These are phyloP conservation scores for Cnemophilus loriae DNA, from an alignment of 2,113 vertebrate species.

Conservation along the genomic window DNA sequence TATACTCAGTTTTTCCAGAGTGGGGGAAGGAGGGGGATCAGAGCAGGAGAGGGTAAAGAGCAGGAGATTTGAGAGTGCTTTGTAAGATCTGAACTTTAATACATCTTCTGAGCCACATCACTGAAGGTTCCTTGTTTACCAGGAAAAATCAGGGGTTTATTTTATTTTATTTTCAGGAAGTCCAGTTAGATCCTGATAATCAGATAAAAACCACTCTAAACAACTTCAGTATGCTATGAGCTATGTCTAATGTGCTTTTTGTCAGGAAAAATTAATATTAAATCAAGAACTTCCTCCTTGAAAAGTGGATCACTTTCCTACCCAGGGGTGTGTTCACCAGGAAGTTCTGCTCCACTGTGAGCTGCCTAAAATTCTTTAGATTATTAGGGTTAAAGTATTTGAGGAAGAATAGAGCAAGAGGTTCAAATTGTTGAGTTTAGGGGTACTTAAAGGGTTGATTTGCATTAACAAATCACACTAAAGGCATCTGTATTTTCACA, in stretches of 20 bases:
- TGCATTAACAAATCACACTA: background rate
- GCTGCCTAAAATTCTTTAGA: background rate
- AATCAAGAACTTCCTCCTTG: background rate
- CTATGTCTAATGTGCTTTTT: background rate
- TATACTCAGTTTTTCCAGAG: background rate
- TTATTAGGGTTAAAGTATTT: background rate
- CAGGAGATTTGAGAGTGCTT: background rate
- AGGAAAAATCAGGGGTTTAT: background rate
- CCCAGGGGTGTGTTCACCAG: background rate
- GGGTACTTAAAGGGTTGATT: background rate
- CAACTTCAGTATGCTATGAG: background rate
- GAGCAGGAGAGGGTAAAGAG: background rate
- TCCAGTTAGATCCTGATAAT: background rate
- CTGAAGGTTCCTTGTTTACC: background rate
- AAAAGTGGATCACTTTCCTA: background rate
- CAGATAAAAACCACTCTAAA: background rate
- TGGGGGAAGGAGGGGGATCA: background rate
- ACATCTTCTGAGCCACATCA: background rate
- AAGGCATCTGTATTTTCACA: background rate
- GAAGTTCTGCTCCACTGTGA: background rate
- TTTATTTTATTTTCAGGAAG: background rate
- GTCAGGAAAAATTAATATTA: background rate
- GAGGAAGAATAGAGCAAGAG: background rate
- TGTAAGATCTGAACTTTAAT: background rate
- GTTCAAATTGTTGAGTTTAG: background rate